phyloP scores from a whole-genome alignment of 1,140 invertebrate species.

The Alviniconcha marisindica region DNA sequence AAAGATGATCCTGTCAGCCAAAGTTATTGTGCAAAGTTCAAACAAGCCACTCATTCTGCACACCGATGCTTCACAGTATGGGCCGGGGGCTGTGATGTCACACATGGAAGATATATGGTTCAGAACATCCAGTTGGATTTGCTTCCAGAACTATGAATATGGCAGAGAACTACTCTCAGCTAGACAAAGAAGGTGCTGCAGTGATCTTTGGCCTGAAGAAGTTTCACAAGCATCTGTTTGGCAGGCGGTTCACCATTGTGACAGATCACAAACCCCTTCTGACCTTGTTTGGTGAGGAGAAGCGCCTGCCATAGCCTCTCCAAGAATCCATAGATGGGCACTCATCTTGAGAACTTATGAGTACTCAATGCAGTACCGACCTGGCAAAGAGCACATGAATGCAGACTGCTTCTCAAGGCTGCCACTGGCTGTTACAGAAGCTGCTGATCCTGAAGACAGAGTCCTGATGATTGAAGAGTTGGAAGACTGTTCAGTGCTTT shows the following conservation, averaged over 20 bases:
- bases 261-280: slow-evolving; percentile 78
- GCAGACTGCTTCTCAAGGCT: slow-evolving; percentile 67
- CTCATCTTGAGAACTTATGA: slow-evolving; percentile 58
- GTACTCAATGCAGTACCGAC: slow-evolving; percentile 71
- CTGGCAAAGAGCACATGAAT: slow-evolving; percentile 70
- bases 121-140: slow-evolving; percentile 75
- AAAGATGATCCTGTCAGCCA: neutral
- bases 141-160: slow-evolving; percentile 73
- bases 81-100: slow-evolving; percentile 60
- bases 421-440: slow-evolving; percentile 28
- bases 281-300: slow-evolving; percentile 69
- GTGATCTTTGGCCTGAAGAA: too few relatives aligned
- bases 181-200: too few relatives aligned
- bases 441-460: slow-evolving; percentile 18
- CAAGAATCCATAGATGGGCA: slow-evolving; percentile 63
- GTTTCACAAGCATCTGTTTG: slow-evolving; percentile 77
- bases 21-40: slow-evolving; percentile 40
- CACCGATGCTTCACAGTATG: slow-evolving; percentile 77
- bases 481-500: too few relatives aligned
- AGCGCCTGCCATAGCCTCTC: slow-evolving; percentile 65
- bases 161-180: slow-evolving; percentile 76
- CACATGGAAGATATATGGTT: too few relatives aligned
- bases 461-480: slow-evolving; percentile 16
- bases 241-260: slow-evolving; percentile 71
- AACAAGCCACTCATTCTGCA: slow-evolving; percentile 74